Conservation (phyloP, 2,797 vertebrate genomes). For the Sebastes melanostomus region DNA sequence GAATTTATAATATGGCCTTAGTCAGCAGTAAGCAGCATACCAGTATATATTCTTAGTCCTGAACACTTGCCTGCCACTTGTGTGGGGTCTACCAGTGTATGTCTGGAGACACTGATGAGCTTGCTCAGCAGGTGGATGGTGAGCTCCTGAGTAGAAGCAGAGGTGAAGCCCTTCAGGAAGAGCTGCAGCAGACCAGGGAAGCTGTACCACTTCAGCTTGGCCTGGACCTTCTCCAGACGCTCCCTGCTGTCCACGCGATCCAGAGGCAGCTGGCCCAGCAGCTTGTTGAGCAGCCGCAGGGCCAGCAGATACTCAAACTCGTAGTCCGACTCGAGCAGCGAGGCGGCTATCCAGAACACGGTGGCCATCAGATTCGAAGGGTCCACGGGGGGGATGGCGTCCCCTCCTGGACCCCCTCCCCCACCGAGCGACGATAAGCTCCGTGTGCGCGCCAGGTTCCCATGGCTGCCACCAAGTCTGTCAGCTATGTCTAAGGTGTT, state of each 20-base stretch:
- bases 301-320: constrained; percentile 98
- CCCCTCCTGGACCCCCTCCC: constrained; percentile 68
- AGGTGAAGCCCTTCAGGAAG: constrained; percentile 99
- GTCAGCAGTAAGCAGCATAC: neutral
- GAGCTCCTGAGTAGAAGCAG: constrained; percentile 95
- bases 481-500: constrained; percentile 97
- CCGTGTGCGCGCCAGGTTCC: constrained; percentile 93
- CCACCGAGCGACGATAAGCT: constrained; percentile 95
- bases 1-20: neutral
- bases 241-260: constrained; percentile 93
- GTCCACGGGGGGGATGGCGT: constrained; percentile 87
- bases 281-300: constrained; percentile 94
- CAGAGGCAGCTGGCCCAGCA: constrained; percentile 94
- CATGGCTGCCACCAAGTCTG: constrained; percentile 88
- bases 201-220: constrained; percentile 95
- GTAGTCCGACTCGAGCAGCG: constrained; percentile 96
- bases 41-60: neutral
- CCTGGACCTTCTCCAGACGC: constrained; percentile 92
- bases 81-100: constrained; percentile 92
- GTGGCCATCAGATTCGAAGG: constrained; percentile 96
- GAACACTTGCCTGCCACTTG: constrained; percentile 88
- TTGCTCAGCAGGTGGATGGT: constrained; percentile 97
- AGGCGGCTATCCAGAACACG: constrained; percentile 97
- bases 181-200: constrained; percentile 97
- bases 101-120: constrained; percentile 93